These are phyloP conservation scores for Rhodinocichla rosea DNA, from an alignment of 2,113 vertebrate genomes.

Conservation along the genomic window DNA sequence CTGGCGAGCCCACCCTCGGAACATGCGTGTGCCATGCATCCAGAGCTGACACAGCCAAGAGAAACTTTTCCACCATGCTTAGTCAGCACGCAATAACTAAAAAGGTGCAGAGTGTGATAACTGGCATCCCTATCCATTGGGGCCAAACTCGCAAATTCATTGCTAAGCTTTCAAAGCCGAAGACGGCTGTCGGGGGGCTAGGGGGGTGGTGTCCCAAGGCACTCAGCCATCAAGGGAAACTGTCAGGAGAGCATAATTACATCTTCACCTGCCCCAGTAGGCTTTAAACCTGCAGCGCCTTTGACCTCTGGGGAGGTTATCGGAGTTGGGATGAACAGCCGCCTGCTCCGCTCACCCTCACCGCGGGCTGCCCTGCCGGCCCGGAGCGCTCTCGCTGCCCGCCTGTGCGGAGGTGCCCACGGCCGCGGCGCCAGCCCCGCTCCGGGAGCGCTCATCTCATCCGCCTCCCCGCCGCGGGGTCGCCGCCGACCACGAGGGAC, in stretches of 20 bases:
- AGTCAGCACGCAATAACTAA: not conserved
- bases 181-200: not conserved
- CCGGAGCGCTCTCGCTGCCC: not conserved
- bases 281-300: not conserved
- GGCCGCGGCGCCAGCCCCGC: not conserved
- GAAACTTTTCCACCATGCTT: not conserved
- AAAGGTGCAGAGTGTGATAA: not conserved
- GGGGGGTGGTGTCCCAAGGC: not conserved
- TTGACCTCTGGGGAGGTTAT: conserved; percentile 31
- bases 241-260: not conserved
- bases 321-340: not conserved
- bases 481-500: not conserved
- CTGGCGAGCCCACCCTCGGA: not conserved
- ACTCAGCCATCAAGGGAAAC: not conserved
- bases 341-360: not conserved
- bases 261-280: not conserved
- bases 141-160: not conserved
- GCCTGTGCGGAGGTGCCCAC: accelerated
- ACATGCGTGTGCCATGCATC: accelerated
- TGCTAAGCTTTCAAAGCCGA: not conserved
- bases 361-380: accelerated
- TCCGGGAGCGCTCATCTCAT: accelerated
- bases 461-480: not conserved
- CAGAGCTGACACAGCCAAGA: not conserved
- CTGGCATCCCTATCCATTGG: not conserved